phyloP scores from a whole-genome alignment of 2,113 vertebrate genomes.

The Perca schrenkii region DNA sequence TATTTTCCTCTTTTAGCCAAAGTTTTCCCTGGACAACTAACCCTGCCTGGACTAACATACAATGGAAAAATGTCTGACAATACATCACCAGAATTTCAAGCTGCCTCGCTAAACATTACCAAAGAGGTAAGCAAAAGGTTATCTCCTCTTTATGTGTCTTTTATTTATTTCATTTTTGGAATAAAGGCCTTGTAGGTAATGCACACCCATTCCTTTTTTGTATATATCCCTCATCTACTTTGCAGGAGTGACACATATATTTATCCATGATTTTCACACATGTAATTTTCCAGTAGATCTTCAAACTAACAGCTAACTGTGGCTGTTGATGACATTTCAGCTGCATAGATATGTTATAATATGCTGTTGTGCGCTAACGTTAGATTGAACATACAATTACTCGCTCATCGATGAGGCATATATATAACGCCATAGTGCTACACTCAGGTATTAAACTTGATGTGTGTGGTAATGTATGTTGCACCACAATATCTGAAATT shows the following conservation, averaged over 20 bases:
- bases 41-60: rapidly evolving
- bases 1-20: constrained; percentile 61
- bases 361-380: too few relatives aligned
- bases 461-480: background rate
- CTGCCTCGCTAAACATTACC: rapidly evolving
- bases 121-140: background rate
- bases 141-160: background rate
- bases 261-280: background rate
- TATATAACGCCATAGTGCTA: too few relatives aligned
- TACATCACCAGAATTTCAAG: rapidly evolving
- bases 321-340: too few relatives aligned
- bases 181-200: background rate
- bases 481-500: background rate
- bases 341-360: too few relatives aligned
- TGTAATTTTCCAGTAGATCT: too few relatives aligned
- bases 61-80: rapidly evolving
- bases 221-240: background rate
- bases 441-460: too few relatives aligned
- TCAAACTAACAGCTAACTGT: too few relatives aligned
- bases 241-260: background rate
- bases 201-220: background rate
- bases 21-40: constrained; percentile 62
- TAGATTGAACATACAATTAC: too few relatives aligned
- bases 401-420: too few relatives aligned
- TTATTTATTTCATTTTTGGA: background rate